These are phyloP conservation scores for Bombus sylvicola DNA, from an alignment of 1,140 invertebrate species.

Conservation along the genomic window DNA sequence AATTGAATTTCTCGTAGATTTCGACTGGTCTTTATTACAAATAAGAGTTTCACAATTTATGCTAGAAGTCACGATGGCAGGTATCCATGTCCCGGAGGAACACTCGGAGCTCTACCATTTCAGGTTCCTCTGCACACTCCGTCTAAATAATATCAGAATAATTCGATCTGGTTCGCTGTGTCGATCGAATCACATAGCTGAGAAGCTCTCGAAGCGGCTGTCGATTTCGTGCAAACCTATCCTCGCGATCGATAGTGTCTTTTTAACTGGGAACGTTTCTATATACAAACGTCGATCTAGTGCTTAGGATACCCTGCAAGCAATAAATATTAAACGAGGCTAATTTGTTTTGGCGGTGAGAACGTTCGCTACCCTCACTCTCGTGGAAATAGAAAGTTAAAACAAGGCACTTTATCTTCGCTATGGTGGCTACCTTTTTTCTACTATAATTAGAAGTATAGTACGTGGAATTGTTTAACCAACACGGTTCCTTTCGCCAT, in stretches of 20 bases:
- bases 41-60: constrained; percentile 64
- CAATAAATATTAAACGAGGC: constrained; percentile 51
- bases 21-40: constrained; percentile 65
- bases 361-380: not conserved
- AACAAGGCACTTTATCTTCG: constrained; percentile 20
- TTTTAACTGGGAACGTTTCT: not conserved
- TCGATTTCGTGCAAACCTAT: constrained; percentile 4
- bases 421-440: not conserved
- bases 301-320: constrained; percentile 25
- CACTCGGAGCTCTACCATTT: not conserved
- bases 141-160: constrained; percentile 11
- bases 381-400: not conserved
- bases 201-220: not conserved
- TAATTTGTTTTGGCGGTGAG: constrained; percentile 4
- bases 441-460: not conserved
- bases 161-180: not conserved
- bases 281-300: constrained; percentile 10
- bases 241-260: not conserved
- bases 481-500: not conserved
- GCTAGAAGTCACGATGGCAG: constrained; percentile 64
- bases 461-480: not conserved
- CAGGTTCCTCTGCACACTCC: not conserved
- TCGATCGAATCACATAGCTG: not conserved
- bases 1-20: not conserved
- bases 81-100: constrained; percentile 31